phyloP scores from a whole-genome alignment of 2,888 invertebrate species.

The Atrina japonica region DNA sequence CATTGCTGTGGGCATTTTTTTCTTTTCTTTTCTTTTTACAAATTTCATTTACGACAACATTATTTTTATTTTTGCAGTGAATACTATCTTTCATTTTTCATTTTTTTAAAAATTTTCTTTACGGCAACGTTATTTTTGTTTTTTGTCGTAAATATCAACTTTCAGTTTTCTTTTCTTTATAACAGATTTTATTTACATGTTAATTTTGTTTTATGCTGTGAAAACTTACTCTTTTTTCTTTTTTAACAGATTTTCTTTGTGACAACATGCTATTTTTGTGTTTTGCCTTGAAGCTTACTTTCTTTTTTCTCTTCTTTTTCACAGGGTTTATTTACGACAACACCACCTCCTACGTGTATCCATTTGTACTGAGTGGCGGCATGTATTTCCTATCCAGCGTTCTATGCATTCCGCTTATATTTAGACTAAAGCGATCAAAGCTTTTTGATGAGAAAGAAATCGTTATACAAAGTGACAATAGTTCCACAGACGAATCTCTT shows the following conservation, averaged over 20 bases:
- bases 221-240: neutral
- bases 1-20: too few species aligned
- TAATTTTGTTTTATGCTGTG: neutral
- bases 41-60: too few species aligned
- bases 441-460: slow-evolving; percentile 3
- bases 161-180: too few species aligned
- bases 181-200: neutral
- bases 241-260: slow-evolving; percentile 50
- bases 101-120: too few species aligned
- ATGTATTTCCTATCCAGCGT: slow-evolving; percentile 66
- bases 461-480: slow-evolving; percentile 6
- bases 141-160: too few species aligned
- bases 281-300: too few species aligned
- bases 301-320: too few species aligned
- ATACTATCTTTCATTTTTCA: neutral
- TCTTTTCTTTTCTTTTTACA: slow-evolving; percentile 15
- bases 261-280: slow-evolving; percentile 51
- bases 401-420: slow-evolving; percentile 38
- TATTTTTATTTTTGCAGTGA: too few species aligned
- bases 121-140: too few species aligned
- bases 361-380: slow-evolving; percentile 59
- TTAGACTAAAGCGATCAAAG: neutral
- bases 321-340: too few species aligned
- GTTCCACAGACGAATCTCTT: slow-evolving; percentile 20
- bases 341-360: slow-evolving; percentile 54